Base-by-base conservation (phyloP, 2,888 invertebrate genomes). In the Sisyra terminalis region DNA sequence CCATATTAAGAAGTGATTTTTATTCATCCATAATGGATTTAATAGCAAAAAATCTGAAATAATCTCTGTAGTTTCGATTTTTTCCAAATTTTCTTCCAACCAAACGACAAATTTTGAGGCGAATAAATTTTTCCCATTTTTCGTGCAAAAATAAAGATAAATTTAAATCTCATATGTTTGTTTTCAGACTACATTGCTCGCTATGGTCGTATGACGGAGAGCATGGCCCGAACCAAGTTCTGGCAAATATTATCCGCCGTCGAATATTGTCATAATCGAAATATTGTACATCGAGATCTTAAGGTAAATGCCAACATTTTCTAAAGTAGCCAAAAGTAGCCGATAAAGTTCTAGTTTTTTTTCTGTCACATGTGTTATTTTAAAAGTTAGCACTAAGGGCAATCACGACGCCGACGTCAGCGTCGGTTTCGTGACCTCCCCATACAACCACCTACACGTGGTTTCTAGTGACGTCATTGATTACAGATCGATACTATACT, bases 181-280 rank as follows among this genome's bases (percentile, higher is more conserved):
- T 47, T 64, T 56, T 24, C 65, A 85, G 89, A 89, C 71, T 87
- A 93, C 63, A 87, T 92, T 55, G 93, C 94, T 42, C 76, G 85
- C 52, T 86, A 84, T 56, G 93, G 93, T n/a, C 71, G 90, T 48
- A 88, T 97, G 85, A 78, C 83, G 15, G 97, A 97, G 65, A 74
- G 80, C 49, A 84, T 89, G 42, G 94, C 96, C 6, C 71, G 93
- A 42, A 72, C 78, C 49, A 92, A 90, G 62, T 97, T 97, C 70
- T 88, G 88, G 79, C 96, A 97, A 71, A 96, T 97, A 53, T 71
- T 97, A 45, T 84, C 88, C 14, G 96, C 96, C 42, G 92, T 97
- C 47, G 89, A 94, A 62, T 96, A 96, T 64, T 93, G 94, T 59
- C 96, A 97, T 63, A 83, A 82, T 53, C 76, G 83, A 56, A 79